phyloP scores from a whole-genome alignment of 2,113 vertebrate species.

The Tragelaphus strepsiceros region DNA sequence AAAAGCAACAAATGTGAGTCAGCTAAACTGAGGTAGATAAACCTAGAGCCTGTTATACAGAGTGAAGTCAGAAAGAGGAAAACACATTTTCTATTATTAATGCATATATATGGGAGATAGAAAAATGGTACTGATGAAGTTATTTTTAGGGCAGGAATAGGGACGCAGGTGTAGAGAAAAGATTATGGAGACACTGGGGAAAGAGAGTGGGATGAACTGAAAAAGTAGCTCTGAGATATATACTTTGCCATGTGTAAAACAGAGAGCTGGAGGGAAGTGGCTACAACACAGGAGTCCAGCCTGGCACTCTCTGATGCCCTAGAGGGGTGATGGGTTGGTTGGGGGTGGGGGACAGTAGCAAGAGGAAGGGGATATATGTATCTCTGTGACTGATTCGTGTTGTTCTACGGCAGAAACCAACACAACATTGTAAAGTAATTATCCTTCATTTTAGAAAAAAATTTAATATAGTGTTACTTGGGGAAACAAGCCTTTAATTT shows the following conservation, averaged over 20 bases:
- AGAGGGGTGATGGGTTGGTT: neutral
- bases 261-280: neutral
- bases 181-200: neutral
- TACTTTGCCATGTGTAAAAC: neutral
- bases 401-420: neutral
- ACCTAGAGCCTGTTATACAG: neutral
- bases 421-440: neutral
- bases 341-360: neutral
- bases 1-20: neutral
- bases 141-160: neutral
- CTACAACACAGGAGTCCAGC: neutral
- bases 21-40: neutral
- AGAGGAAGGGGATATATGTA: neutral
- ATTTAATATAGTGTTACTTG: neutral
- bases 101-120: neutral
- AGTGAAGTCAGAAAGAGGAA: neutral
- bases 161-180: neutral
- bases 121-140: neutral
- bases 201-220: neutral
- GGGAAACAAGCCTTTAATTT: conserved; percentile 47
- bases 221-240: neutral
- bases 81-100: neutral
- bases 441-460: neutral
- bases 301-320: neutral
- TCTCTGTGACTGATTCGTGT: neutral